These are phyloP conservation scores for Notarius quadriscutis DNA, from an alignment of 2,113 vertebrate species.

Conservation along the genomic window DNA sequence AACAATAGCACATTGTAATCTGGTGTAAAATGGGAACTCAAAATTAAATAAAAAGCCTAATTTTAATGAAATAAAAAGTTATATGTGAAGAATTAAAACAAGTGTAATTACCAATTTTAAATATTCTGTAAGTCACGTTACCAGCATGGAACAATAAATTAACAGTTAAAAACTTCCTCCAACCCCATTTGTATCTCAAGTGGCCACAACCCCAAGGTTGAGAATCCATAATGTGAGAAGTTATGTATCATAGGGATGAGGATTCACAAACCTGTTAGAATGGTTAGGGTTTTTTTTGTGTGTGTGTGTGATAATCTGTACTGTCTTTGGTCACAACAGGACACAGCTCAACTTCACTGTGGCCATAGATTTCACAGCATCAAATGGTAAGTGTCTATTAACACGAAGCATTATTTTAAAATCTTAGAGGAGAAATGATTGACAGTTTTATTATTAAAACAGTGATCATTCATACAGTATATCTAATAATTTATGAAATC, in stretches of 20 bases:
- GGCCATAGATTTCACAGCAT: slow-evolving; percentile 97
- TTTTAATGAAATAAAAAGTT: not conserved
- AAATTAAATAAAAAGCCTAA: not conserved
- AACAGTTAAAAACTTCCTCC: not conserved
- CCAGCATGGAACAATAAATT: not conserved
- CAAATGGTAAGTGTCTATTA: slow-evolving; percentile 82
- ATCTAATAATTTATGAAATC: not conserved
- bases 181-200: not conserved
- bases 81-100: not conserved
- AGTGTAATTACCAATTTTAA: not conserved
- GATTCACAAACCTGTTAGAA: not conserved
- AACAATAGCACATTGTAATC: not conserved
- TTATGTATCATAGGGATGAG: not conserved
- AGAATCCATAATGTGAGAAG: not conserved
- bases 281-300: not conserved
- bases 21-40: not conserved
- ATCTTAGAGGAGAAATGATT: not conserved
- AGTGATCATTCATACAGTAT: not conserved
- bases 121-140: not conserved
- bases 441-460: not conserved
- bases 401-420: not conserved
- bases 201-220: not conserved
- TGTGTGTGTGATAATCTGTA: not conserved
- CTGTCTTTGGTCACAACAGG: slow-evolving; percentile 64
- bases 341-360: slow-evolving; percentile 98